These are phyloP conservation scores for Catajapyx aquilonaris DNA, from an alignment of 1,140 invertebrate species.

Conservation along the genomic window DNA sequence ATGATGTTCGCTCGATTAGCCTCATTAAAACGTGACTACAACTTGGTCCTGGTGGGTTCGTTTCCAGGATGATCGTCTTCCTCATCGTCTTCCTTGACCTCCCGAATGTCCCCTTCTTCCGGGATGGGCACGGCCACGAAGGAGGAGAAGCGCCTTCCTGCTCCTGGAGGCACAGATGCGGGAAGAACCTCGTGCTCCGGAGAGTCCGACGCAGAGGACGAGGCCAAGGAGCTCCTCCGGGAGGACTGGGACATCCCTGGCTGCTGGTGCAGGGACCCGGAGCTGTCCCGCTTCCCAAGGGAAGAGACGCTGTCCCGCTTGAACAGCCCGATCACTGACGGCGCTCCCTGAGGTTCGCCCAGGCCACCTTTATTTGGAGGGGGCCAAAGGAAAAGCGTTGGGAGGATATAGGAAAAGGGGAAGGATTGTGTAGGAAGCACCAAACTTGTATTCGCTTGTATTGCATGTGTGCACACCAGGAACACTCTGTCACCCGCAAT, in stretches of 20 bases:
- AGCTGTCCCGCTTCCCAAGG: background rate
- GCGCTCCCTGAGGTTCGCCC: background rate
- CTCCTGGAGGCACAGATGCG: background rate
- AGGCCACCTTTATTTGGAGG: too few relatives aligned
- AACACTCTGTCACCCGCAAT: too few relatives aligned
- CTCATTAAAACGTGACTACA: too few relatives aligned
- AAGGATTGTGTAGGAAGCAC: too few relatives aligned
- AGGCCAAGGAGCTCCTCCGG: background rate
- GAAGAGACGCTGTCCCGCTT: background rate
- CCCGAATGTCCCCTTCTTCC: background rate
- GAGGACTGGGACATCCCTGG: background rate
- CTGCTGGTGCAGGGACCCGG: background rate
- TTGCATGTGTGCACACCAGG: too few relatives aligned
- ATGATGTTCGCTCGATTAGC: too few relatives aligned
- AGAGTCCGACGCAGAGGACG: background rate
- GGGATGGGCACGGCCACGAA: background rate
- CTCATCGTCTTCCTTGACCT: too few relatives aligned
- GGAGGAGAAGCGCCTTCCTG: background rate
- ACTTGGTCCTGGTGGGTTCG: too few relatives aligned
- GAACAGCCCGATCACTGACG: background rate
- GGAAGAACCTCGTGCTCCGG: background rate
- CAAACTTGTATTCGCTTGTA: too few relatives aligned
- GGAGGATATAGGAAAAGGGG: too few relatives aligned
- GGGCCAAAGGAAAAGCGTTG: background rate
- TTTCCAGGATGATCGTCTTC: too few relatives aligned